Percentiles rank a stretch among this genome's conserved stretches.
phyloP scores from a whole-genome alignment of 2,888 invertebrate genomes.

The Drosophila affinis region DNA sequence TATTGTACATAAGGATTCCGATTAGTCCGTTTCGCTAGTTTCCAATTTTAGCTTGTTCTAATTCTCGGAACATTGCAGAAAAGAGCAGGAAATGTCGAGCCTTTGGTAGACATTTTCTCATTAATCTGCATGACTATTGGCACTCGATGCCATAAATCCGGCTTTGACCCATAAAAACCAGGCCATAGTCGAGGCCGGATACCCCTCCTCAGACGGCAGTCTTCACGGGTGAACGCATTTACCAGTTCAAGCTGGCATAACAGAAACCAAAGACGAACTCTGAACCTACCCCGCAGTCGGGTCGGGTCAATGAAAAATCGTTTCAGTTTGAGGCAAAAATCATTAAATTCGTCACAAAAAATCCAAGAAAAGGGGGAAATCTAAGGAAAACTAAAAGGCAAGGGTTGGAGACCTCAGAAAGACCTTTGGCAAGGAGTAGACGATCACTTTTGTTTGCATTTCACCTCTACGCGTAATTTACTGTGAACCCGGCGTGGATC shows the following conservation, averaged over 20 bases:
- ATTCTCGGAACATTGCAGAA: not conserved
- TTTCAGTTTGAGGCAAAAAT: slow-evolving; percentile 77
- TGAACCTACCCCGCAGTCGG: slow-evolving; percentile 65
- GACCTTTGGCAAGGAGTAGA: slow-evolving; percentile 50
- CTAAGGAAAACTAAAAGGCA: slow-evolving; percentile 55
- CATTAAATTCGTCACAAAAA: slow-evolving; percentile 72
- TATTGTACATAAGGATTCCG: not conserved
- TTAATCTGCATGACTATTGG: slow-evolving; percentile 72
- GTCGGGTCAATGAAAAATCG: slow-evolving; percentile 74
- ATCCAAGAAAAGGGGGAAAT: slow-evolving; percentile 25
- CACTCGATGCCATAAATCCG: slow-evolving; percentile 62
- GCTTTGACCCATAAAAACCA: slow-evolving; percentile 68
- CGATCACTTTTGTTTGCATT: slow-evolving; percentile 72
- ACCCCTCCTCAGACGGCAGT: slow-evolving; percentile 46
- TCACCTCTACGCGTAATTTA: slow-evolving; percentile 82
- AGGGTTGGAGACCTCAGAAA: slow-evolving; percentile 64
- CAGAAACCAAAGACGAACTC: slow-evolving; percentile 62
- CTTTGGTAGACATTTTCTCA: slow-evolving; percentile 27
- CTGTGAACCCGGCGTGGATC: slow-evolving; percentile 74
- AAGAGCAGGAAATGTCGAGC: slow-evolving; percentile 1
- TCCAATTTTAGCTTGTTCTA: not conserved
- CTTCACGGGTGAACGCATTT: slow-evolving; percentile 69
- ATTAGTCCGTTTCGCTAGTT: not conserved
- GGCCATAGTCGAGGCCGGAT: slow-evolving; percentile 29
- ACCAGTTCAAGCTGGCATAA: slow-evolving; percentile 68